Conservation (phyloP, 2,888 invertebrate species). For the Tachystola acroxantha region DNA sequence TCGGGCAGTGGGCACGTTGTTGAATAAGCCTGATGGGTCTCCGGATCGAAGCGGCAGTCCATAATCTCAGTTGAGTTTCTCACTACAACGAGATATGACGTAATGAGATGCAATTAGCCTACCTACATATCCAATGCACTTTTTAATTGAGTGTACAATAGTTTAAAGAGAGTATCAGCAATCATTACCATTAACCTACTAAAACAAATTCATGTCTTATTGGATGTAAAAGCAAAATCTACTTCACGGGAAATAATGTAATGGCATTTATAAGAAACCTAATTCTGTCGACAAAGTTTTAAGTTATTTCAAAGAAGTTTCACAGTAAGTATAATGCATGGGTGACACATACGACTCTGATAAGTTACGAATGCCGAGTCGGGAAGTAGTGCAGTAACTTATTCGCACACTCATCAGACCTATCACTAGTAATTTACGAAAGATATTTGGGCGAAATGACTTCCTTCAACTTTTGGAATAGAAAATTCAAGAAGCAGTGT, state of each 20-base stretch:
- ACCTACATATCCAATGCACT: conserved; percentile 26
- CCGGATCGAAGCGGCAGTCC: conserved; percentile 52
- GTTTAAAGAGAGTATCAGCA: not conserved
- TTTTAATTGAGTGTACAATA: conserved; percentile 4
- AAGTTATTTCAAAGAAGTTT: conserved; percentile 8
- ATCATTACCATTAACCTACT: too few relatives aligned
- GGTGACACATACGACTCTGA: conserved; percentile 10
- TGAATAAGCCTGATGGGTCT: conserved; percentile 43
- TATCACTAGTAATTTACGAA: conserved; percentile 50
- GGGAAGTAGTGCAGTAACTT: conserved; percentile 33
- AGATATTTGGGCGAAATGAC: conserved; percentile 50
- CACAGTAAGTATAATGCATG: too few relatives aligned
- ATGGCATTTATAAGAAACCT: conserved; percentile 12
- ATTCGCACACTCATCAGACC: conserved; percentile 38
- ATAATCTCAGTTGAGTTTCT: conserved; percentile 63
- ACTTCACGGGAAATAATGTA: too few relatives aligned
- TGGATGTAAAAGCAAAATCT: too few relatives aligned
- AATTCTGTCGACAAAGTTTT: conserved; percentile 1
- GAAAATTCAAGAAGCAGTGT: conserved; percentile 57
- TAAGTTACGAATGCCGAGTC: conserved; percentile 18
- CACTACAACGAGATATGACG: conserved; percentile 56
- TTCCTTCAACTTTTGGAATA: conserved; percentile 55
- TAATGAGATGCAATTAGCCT: conserved; percentile 65
- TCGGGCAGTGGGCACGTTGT: conserved; percentile 31
- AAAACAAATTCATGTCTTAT: too few relatives aligned